Percentiles rank a stretch among this genome's conserved stretches.
These are phyloP conservation scores for Apaloderma vittatum DNA, from an alignment of 2,113 vertebrate species.

Conservation along the genomic window DNA sequence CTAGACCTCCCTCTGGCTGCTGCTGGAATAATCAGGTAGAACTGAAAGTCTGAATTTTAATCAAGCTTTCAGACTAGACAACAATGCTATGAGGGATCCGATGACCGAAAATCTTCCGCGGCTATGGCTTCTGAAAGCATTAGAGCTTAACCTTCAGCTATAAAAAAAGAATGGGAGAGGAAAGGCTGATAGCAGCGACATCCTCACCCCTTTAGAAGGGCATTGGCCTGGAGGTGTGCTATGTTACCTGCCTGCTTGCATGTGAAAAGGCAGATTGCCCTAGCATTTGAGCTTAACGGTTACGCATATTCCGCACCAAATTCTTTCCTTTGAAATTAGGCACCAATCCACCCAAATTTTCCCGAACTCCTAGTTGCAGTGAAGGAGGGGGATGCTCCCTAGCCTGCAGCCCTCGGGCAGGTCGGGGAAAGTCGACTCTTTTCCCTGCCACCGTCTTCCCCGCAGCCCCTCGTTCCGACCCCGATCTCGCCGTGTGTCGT, in stretches of 20 bases:
- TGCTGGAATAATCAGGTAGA: neutral
- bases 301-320: neutral
- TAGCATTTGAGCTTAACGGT: neutral
- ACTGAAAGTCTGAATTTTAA: neutral
- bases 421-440: rapidly evolving
- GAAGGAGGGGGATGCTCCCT: no score
- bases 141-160: neutral
- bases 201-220: neutral
- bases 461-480: no score
- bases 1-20: neutral
- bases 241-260: neutral
- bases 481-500: no score
- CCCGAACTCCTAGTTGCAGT: neutral
- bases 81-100: rapidly evolving
- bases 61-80: neutral
- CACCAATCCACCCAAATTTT: neutral
- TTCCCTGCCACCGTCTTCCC: no score
- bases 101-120: neutral
- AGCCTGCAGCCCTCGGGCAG: neutral
- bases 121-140: neutral
- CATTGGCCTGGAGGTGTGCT: neutral
- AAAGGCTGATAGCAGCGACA: neutral
- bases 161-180: neutral
- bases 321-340: neutral
- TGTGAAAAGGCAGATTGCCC: neutral